phyloP scores from a whole-genome alignment of 2,797 vertebrate species.

The Chelidonichthys spinosus region DNA sequence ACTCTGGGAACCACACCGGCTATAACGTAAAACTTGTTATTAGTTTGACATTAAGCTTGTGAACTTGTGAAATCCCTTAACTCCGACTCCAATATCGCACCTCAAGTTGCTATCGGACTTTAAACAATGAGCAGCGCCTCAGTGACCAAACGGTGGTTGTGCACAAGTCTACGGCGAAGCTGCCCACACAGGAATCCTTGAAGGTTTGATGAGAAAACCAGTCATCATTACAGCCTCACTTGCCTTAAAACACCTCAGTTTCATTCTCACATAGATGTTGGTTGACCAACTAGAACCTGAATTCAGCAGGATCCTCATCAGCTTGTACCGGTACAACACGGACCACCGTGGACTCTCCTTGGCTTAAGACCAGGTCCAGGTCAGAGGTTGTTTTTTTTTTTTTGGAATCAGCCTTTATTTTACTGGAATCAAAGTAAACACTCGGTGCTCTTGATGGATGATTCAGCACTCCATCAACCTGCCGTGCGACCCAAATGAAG shows the following conservation, averaged over 20 bases:
- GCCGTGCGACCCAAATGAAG: conserved; percentile 66
- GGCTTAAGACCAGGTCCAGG: conserved; percentile 12
- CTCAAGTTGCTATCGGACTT: too few species aligned
- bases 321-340: not conserved
- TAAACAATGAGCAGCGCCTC: too few species aligned
- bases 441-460: conserved; percentile 69
- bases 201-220: not conserved
- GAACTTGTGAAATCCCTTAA: too few species aligned
- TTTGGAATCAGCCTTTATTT: conserved; percentile 58
- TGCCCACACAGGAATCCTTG: not conserved
- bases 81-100: too few species aligned
- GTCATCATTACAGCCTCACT: not conserved
- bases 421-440: conserved; percentile 67
- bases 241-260: too few species aligned
- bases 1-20: too few species aligned
- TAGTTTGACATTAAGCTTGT: too few species aligned
- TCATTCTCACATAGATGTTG: not conserved
- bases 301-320: not conserved
- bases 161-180: not conserved
- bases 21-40: too few species aligned
- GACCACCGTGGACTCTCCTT: not conserved
- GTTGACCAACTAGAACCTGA: too few species aligned
- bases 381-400: conserved; percentile 19
- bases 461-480: conserved; percentile 66
- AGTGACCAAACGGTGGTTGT: not conserved